Evolutionary conservation across 2,113 vertebrate species (phyloP).

Genomic region (Ploceus nigricollis): DNA sequence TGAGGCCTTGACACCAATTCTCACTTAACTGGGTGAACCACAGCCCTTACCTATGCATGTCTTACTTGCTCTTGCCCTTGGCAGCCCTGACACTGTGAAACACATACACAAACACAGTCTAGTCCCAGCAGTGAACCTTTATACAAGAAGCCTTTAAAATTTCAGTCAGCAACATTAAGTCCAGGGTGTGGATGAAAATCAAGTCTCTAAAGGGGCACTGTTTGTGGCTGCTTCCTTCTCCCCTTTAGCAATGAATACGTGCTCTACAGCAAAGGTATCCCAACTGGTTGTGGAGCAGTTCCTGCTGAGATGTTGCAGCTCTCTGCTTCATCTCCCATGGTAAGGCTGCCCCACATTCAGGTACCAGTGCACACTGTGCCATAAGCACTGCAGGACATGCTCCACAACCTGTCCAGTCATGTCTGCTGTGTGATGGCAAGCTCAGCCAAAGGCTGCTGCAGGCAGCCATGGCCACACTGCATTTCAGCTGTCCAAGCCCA

Average conservation of each 20-base stretch:
- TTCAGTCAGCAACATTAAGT: not conserved
- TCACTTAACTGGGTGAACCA: not conserved
- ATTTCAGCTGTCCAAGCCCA: not conserved
- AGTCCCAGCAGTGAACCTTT: not conserved
- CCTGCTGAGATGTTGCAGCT: not conserved
- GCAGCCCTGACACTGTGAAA: not conserved
- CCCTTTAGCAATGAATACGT: accelerated
- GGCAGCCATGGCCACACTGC: not conserved
- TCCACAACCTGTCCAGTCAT: not conserved
- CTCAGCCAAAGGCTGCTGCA: not conserved
- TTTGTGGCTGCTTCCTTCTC: not conserved
- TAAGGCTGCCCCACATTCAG: not conserved
- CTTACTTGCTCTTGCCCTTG: not conserved
- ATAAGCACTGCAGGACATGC: accelerated
- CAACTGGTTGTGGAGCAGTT: not conserved
- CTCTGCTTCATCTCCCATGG: not conserved
- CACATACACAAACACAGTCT: not conserved
- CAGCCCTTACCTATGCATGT: not conserved
- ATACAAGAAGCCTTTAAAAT: not conserved
- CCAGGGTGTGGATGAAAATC: not conserved
- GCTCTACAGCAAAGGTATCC: not conserved
- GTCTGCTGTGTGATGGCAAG: accelerated
- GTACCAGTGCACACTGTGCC: not conserved
- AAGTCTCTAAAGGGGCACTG: not conserved
- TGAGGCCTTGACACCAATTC: not conserved